phyloP scores from a whole-genome alignment of 2,888 invertebrate genomes.

The Morinoia aosen region DNA sequence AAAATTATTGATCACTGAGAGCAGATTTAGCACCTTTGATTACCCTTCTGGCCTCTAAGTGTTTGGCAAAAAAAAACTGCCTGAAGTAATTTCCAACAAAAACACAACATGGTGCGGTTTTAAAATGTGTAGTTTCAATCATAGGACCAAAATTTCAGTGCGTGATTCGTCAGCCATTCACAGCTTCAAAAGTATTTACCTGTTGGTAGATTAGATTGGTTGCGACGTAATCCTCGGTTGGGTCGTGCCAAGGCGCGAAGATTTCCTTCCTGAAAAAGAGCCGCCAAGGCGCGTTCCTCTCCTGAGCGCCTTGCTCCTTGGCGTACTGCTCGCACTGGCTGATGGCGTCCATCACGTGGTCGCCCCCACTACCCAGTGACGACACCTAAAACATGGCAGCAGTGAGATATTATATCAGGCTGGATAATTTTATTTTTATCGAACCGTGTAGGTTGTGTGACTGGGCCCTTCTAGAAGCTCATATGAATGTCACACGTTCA shows the following conservation, averaged over 20 bases:
- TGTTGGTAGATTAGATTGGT: conserved; percentile 99
- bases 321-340: conserved; percentile 99
- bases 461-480: neutral
- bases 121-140: neutral
- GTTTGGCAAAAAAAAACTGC: neutral
- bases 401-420: neutral
- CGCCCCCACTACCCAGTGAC: conserved; percentile 96
- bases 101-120: neutral
- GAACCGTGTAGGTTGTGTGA: neutral
- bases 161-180: neutral
- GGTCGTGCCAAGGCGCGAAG: conserved; percentile 98
- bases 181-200: conserved; percentile 67
- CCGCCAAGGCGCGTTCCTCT: conserved; percentile 98
- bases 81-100: neutral
- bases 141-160: neutral
- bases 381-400: conserved; percentile 79
- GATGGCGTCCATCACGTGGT: conserved; percentile 99
- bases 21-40: neutral
- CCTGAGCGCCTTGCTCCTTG: conserved; percentile 98
- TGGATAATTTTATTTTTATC: neutral
- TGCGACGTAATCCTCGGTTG: conserved; percentile 95
- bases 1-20: neutral
- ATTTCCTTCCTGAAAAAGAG: conserved; percentile 93
- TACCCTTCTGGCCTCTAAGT: neutral
- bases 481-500: neutral